These are phyloP conservation scores for Pardalotus punctatus DNA, from an alignment of 2,113 vertebrate genomes.

Conservation along the genomic window DNA sequence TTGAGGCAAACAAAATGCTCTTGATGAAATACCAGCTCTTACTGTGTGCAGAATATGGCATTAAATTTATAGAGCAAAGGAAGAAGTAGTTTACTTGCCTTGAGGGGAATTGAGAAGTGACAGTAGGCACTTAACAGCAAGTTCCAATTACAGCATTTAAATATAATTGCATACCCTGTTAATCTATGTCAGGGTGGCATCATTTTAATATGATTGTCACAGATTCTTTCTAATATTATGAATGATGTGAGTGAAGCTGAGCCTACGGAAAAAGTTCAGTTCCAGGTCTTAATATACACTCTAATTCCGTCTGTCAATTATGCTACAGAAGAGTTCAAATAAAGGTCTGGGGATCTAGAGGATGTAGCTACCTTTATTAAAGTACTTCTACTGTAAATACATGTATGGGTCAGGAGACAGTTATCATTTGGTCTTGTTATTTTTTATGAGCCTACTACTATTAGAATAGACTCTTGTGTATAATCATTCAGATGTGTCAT, in stretches of 20 bases:
- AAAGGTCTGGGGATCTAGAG: slow-evolving; percentile 77
- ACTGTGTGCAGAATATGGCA: slow-evolving; percentile 57
- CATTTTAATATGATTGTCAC: slow-evolving; percentile 73
- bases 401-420: slow-evolving; percentile 68
- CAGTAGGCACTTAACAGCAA: slow-evolving; percentile 78
- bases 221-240: slow-evolving; percentile 73
- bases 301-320: slow-evolving; percentile 77
- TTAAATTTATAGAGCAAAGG: slow-evolving; percentile 69
- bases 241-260: slow-evolving; percentile 70
- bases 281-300: slow-evolving; percentile 74
- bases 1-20: slow-evolving; percentile 47
- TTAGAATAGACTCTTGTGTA: slow-evolving; percentile 61
- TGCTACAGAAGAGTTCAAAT: slow-evolving; percentile 72
- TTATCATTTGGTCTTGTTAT: slow-evolving; percentile 71
- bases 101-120: slow-evolving; percentile 74
- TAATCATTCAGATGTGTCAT: slow-evolving; percentile 55
- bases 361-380: slow-evolving; percentile 75
- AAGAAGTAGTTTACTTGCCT: slow-evolving; percentile 64
- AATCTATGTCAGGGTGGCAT: slow-evolving; percentile 75
- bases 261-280: slow-evolving; percentile 75
- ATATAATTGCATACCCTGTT: slow-evolving; percentile 78
- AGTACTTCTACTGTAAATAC: slow-evolving; percentile 66
- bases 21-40: slow-evolving; percentile 43
- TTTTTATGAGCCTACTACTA: slow-evolving; percentile 69
- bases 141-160: slow-evolving; percentile 81